Evolutionary conservation across 2,113 vertebrate species (phyloP), one percentile per base, ranked within the genome.

Genomic region (Poecile atricapillus): DNA sequence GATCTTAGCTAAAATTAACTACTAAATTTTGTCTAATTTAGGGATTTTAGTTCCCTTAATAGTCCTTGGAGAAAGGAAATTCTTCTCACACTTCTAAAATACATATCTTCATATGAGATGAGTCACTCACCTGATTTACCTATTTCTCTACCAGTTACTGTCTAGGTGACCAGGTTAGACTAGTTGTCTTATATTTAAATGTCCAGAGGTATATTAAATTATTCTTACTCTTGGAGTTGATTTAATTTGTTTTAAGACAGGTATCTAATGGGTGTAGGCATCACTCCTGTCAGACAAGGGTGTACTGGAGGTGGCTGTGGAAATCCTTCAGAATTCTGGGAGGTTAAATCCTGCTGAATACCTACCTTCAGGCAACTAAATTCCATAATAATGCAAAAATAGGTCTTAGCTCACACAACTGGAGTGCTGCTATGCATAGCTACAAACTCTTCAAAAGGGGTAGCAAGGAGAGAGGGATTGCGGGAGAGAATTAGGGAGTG

Each of bases 321-420:
- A 76, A 80, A 85, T 37, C 19, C 19, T 63, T 73, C n/a, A 33
- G n/a, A 31, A 73, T 25, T n/a, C 43, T 53, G 31, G 10, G 10
- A 44, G 16, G 24, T 37, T 17, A 43, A 68, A 52, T 52, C 28
- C 15, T 19, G 12, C 44, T 52, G 44, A 68, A 58, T 13, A 41
- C 5, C 14, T 58, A 3, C 20, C 5, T 43, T 84, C 23, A 39
- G 47, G 30, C 30, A 86, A 15, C 11, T 15, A 59, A 58, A 58
- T 19, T 58, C 47, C 12, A 23, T 33, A 63, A 43, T 6, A 9
- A 20, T 39, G 17, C 15, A 41, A 63, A 82, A 77, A 15, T 11
- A 9, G 1, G 2, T 60, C 20, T 73, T 52, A 68, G 28, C 6
- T 55, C 0, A 0, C 30, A 25, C n/a, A 55, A 15, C 25, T 62